phyloP scores from a whole-genome alignment of 2,888 invertebrate species.

The Athrips mouffetella region DNA sequence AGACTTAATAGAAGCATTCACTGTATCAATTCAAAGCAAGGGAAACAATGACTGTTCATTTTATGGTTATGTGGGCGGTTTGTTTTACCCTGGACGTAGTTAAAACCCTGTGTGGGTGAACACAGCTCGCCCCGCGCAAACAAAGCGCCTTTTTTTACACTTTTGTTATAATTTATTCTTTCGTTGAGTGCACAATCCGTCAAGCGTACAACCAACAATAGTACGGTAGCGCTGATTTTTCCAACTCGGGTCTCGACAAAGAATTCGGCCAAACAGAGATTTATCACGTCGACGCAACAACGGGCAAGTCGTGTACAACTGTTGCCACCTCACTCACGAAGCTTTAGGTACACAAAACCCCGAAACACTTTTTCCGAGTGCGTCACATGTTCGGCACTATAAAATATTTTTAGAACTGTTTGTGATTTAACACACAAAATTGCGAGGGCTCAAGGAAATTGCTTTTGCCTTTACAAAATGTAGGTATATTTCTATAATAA shows the following conservation, averaged over 20 bases:
- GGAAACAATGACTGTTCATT: background rate
- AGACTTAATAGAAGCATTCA: no score
- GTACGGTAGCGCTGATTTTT: conserved; percentile 38
- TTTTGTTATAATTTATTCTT: conserved; percentile 33
- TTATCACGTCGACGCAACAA: conserved; percentile 44
- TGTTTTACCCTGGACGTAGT: background rate
- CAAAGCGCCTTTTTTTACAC: background rate
- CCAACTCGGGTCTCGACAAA: conserved; percentile 39
- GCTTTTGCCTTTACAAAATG: no score
- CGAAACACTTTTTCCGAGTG: conserved; percentile 1
- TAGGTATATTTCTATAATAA: no score
- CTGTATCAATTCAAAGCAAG: no score
- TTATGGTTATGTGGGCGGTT: background rate
- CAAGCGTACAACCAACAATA: conserved; percentile 32
- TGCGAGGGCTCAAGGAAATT: no score
- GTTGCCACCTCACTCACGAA: conserved; percentile 16
- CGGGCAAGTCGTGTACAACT: conserved; percentile 29
- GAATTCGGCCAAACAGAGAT: conserved; percentile 34
- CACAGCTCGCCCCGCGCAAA: background rate
- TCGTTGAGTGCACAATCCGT: conserved; percentile 21
- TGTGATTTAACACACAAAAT: background rate
- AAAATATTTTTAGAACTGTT: background rate
- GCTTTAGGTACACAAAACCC: conserved; percentile 11
- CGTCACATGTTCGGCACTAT: background rate
- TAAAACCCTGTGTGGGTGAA: background rate